phyloP scores from a whole-genome alignment of 2,797 vertebrate species.

The Lacerta viridis region DNA sequence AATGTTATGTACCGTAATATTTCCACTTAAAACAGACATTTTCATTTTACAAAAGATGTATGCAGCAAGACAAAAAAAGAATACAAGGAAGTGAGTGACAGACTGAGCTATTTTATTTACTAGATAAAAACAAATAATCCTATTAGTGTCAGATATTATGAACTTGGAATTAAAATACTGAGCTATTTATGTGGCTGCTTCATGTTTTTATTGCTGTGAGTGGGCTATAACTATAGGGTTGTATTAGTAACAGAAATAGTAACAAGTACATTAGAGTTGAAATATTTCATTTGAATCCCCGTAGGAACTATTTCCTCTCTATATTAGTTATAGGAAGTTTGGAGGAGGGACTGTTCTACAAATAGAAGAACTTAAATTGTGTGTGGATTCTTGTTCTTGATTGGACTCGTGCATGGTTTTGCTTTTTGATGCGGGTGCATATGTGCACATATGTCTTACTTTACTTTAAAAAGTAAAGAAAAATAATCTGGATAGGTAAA shows the following conservation, averaged over 20 bases:
- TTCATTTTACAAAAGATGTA: slow-evolving; percentile 77
- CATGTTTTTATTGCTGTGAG: slow-evolving; percentile 31
- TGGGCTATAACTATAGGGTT: slow-evolving; percentile 26
- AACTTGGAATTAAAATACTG: slow-evolving; percentile 66
- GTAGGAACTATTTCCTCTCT: background rate
- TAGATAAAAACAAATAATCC: slow-evolving; percentile 76
- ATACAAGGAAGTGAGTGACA: slow-evolving; percentile 79
- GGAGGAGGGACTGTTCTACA: background rate
- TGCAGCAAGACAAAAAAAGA: slow-evolving; percentile 78
- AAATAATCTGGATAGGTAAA: background rate
- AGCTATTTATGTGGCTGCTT: slow-evolving; percentile 49
- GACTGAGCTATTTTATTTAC: slow-evolving; percentile 77
- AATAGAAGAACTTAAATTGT: background rate
- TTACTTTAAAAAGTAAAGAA: background rate
- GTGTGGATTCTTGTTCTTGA: background rate
- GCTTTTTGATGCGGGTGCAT: background rate
- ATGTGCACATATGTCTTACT: background rate
- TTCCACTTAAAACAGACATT: slow-evolving; percentile 82
- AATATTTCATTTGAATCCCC: slow-evolving; percentile 22
- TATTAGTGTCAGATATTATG: slow-evolving; percentile 67
- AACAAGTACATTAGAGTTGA: slow-evolving; percentile 27
- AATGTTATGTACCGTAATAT: slow-evolving; percentile 76
- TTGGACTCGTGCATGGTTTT: background rate
- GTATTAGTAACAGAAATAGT: slow-evolving; percentile 21
- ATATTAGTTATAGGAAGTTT: background rate